Conservation (phyloP, 2,113 vertebrate species). For the Gorsachius goisagi region DNA sequence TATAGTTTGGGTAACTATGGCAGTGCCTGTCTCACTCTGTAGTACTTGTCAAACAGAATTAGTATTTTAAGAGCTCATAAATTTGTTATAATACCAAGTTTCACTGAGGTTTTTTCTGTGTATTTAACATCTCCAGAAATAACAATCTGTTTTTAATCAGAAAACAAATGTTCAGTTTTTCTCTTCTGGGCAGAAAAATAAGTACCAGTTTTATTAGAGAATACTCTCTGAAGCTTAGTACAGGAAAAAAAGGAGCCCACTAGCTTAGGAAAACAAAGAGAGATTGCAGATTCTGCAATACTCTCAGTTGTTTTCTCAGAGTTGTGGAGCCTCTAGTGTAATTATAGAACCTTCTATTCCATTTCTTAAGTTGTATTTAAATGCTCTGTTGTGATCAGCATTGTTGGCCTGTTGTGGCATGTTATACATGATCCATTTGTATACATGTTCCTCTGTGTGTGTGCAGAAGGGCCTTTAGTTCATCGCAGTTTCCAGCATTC, state of each 20-base stretch:
- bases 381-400: neutral
- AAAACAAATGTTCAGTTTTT: neutral
- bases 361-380: neutral
- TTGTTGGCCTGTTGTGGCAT: neutral
- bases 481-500: neutral
- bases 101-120: neutral
- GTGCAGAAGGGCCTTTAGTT: neutral
- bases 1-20: neutral
- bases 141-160: neutral
- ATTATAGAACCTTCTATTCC: neutral
- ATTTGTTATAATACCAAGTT: neutral
- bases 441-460: rapidly evolving
- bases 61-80: neutral
- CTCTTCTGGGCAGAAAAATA: neutral
- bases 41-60: neutral
- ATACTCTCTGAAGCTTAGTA: too few species aligned
- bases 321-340: neutral
- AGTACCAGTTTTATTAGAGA: neutral
- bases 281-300: too few species aligned
- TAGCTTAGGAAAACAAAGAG: too few species aligned
- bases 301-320: neutral
- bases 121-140: neutral
- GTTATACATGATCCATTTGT: neutral
- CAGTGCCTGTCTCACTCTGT: neutral
- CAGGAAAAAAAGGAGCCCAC: too few species aligned